These are phyloP conservation scores for Drosophila dunni DNA, from an alignment of 1,140 invertebrate species.

Conservation along the genomic window DNA sequence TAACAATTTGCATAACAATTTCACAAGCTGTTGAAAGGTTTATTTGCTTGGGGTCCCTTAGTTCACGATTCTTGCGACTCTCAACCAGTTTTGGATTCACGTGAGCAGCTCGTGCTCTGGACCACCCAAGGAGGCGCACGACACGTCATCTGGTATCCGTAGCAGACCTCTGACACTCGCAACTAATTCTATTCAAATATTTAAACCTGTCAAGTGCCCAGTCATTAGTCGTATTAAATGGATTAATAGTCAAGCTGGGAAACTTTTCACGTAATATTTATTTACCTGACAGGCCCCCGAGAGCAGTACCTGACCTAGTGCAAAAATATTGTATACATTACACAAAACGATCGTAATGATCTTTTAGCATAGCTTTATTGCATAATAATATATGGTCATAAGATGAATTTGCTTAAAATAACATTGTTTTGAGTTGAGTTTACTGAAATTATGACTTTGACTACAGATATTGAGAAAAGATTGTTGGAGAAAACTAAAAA, in stretches of 20 bases:
- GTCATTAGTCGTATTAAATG: constrained; percentile 10
- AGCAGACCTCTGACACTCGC: background rate
- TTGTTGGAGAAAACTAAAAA: background rate
- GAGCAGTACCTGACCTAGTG: constrained; percentile 27
- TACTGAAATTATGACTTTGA: constrained; percentile 1
- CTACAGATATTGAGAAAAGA: constrained; percentile 2
- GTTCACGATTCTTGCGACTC: background rate
- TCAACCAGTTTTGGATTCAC: background rate
- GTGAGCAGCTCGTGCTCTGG: constrained; percentile 12
- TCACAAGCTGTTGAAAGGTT: background rate
- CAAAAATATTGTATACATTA: constrained; percentile 1
- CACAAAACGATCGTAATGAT: background rate
- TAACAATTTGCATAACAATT: constrained; percentile 14
- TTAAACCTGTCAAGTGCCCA: constrained; percentile 29
- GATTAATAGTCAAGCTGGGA: constrained; percentile 24
- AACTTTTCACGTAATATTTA: constrained; percentile 19
- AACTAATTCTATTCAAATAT: constrained; percentile 26
- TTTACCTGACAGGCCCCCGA: constrained; percentile 27
- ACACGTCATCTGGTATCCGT: background rate
- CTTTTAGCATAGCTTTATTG: constrained; percentile 31
- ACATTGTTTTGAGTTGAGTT: constrained; percentile 10
- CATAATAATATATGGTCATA: constrained; percentile 19
- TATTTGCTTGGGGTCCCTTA: background rate
- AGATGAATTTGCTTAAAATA: constrained; percentile 30
- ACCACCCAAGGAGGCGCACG: constrained; percentile 4